phyloP scores from a whole-genome alignment of 2,113 vertebrate genomes.

The Cavia porcellus region DNA sequence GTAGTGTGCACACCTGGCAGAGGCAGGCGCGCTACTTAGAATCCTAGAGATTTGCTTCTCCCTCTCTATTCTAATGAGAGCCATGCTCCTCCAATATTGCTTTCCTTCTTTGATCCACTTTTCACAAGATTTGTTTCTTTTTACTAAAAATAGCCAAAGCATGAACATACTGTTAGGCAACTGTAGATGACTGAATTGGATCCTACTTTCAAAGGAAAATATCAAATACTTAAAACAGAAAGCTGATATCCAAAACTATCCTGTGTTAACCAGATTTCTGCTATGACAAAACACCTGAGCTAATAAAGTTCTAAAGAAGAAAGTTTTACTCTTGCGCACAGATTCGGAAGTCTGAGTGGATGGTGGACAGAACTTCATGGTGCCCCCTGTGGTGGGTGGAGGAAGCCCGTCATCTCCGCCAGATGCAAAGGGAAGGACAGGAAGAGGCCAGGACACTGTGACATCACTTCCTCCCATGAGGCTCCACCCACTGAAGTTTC shows the following conservation, averaged over 20 bases:
- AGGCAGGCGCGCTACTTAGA: background rate
- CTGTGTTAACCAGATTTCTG: background rate
- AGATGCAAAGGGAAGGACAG: background rate
- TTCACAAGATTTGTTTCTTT: background rate
- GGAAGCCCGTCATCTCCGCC: background rate
- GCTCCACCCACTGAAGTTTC: background rate
- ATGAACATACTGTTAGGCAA: background rate
- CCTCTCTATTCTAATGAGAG: background rate
- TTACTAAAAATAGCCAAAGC: conserved; percentile 49
- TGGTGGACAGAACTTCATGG: background rate
- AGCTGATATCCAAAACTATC: background rate
- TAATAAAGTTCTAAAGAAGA: background rate
- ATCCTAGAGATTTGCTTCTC: background rate
- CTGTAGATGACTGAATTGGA: background rate
- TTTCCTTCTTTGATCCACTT: background rate
- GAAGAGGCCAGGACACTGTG: background rate
- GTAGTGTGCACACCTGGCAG: background rate
- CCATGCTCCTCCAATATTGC: background rate
- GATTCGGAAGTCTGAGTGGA: background rate
- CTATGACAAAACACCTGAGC: background rate
- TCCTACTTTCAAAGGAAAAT: conserved; percentile 47
- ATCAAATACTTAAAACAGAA: conserved; percentile 22
- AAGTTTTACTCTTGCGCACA: background rate
- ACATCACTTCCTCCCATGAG: background rate
- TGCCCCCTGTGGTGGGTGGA: background rate